A percentile compares a stretch with the other conserved stretches of the same genome.
Conservation (phyloP, 2,113 vertebrate species). For the Ophiodon elongatus region DNA sequence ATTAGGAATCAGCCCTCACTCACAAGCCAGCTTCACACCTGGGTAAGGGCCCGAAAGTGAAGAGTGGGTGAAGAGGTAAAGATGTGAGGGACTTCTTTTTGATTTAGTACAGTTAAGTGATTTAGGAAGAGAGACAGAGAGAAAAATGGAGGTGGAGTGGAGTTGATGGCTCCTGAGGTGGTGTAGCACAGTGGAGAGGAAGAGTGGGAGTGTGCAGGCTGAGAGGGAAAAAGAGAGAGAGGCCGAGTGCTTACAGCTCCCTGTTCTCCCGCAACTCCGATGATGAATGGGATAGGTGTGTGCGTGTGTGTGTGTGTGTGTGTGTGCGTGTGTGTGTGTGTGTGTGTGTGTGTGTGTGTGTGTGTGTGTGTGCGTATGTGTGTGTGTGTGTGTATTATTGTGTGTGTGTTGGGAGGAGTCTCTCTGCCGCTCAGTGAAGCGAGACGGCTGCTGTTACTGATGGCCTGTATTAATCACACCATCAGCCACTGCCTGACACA, state of each 20-base stretch:
- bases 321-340: slow-evolving; percentile 13
- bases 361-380: slow-evolving; percentile 12
- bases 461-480: slow-evolving; percentile 72
- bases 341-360: slow-evolving; percentile 1
- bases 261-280: slow-evolving; percentile 23
- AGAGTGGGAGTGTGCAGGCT: slow-evolving; percentile 41
- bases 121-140: slow-evolving; percentile 45
- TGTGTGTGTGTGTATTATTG: slow-evolving; percentile 20
- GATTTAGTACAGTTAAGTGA: slow-evolving; percentile 50
- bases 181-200: slow-evolving; percentile 33
- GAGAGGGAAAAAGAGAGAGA: slow-evolving; percentile 20
- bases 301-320: not conserved
- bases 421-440: slow-evolving; percentile 42
- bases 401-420: slow-evolving; percentile 31
- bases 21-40: not conserved
- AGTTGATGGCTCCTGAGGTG: slow-evolving; percentile 47
- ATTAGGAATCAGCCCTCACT: not conserved
- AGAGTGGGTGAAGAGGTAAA: slow-evolving; percentile 29
- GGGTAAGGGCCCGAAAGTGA: slow-evolving; percentile 12
- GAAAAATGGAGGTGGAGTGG: slow-evolving; percentile 36
- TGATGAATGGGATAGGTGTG: slow-evolving; percentile 46
- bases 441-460: slow-evolving; percentile 59
- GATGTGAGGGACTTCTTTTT: slow-evolving; percentile 54
- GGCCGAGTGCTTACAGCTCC: slow-evolving; percentile 29
- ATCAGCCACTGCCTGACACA: slow-evolving; percentile 47